Evolutionary conservation across 2,888 invertebrate species (phyloP).

Genomic region (Lasioglossum villosulum): DNA sequence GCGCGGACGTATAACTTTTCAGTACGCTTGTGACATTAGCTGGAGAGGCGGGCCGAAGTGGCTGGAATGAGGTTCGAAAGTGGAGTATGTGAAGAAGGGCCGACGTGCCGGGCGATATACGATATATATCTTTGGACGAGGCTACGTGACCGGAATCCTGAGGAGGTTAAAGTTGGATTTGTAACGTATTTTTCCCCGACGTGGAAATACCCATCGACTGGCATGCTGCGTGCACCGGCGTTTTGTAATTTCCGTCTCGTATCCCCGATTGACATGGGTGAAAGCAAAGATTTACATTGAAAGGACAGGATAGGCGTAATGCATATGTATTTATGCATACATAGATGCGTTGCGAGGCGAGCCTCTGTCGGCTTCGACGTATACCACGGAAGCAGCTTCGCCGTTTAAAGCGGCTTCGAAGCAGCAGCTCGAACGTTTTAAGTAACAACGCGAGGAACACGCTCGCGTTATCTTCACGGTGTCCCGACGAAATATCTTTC

Average conservation of each 20-base stretch:
- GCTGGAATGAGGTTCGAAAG: slow-evolving; percentile 82
- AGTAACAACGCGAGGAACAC: background rate
- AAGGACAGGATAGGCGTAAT: slow-evolving; percentile 55
- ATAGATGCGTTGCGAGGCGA: slow-evolving; percentile 33
- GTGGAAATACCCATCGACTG: slow-evolving; percentile 79
- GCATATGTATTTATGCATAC: slow-evolving; percentile 44
- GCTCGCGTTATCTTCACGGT: background rate
- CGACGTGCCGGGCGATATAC: slow-evolving; percentile 77
- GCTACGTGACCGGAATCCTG: slow-evolving; percentile 82
- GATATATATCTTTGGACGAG: slow-evolving; percentile 80
- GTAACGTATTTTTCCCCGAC: slow-evolving; percentile 82
- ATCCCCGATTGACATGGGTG: slow-evolving; percentile 71
- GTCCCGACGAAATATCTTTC: background rate
- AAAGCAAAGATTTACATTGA: slow-evolving; percentile 71
- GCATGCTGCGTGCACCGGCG: slow-evolving; percentile 69
- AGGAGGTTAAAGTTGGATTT: slow-evolving; percentile 82
- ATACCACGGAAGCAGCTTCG: background rate
- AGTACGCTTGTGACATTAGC: slow-evolving; percentile 70
- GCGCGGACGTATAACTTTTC: slow-evolving; percentile 55
- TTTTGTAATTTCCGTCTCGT: slow-evolving; percentile 79
- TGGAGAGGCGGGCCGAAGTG: slow-evolving; percentile 68
- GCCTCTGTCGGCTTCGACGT: slow-evolving; percentile 39
- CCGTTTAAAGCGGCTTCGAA: slow-evolving; percentile 35
- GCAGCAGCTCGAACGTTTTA: slow-evolving; percentile 7
- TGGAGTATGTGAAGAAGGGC: slow-evolving; percentile 81